Percentiles rank a stretch among this genome's conserved stretches.
Conservation (phyloP, 2,888 invertebrate genomes). For the Parnassius orleans region DNA sequence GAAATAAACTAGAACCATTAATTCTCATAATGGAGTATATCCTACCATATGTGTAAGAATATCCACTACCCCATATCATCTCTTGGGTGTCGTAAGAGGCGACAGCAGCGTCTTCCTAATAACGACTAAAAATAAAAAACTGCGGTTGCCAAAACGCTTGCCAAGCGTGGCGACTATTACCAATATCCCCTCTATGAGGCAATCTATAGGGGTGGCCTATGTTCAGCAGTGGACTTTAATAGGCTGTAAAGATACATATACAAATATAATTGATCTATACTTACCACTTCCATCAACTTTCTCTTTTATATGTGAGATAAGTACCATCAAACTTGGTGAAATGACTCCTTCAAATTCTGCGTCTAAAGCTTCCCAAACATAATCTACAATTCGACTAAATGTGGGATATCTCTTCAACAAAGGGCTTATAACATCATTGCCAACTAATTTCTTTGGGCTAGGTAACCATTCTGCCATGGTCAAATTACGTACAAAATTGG, state of each 20-base stretch:
- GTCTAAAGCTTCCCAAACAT: conserved; percentile 74
- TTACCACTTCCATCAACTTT: conserved; percentile 71
- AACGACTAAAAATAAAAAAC: too few species aligned
- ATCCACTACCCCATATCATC: too few species aligned
- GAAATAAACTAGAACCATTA: too few species aligned
- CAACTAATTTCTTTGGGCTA: conserved; percentile 64
- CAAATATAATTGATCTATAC: conserved; percentile 28
- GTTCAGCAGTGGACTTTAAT: too few species aligned
- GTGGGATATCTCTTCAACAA: conserved; percentile 82
- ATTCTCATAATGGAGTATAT: too few species aligned
- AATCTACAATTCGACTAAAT: conserved; percentile 78
- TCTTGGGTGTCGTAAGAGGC: too few species aligned
- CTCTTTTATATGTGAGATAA: conserved; percentile 75
- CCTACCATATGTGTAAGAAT: too few species aligned
- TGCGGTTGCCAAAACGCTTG: too few species aligned
- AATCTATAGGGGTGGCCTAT: too few species aligned
- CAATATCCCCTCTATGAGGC: too few species aligned
- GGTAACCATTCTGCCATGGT: conserved; percentile 83
- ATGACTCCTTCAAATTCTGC: conserved; percentile 76
- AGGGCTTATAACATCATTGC: conserved; percentile 63
- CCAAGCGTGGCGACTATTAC: too few species aligned
- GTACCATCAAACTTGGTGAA: conserved; percentile 80
- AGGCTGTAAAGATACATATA: conserved; percentile 7
- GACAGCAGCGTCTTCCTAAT: too few species aligned
- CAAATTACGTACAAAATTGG: conserved; percentile 78